These are phyloP conservation scores for Drosophila lini DNA, from an alignment of 1,140 invertebrate genomes.

Conservation along the genomic window DNA sequence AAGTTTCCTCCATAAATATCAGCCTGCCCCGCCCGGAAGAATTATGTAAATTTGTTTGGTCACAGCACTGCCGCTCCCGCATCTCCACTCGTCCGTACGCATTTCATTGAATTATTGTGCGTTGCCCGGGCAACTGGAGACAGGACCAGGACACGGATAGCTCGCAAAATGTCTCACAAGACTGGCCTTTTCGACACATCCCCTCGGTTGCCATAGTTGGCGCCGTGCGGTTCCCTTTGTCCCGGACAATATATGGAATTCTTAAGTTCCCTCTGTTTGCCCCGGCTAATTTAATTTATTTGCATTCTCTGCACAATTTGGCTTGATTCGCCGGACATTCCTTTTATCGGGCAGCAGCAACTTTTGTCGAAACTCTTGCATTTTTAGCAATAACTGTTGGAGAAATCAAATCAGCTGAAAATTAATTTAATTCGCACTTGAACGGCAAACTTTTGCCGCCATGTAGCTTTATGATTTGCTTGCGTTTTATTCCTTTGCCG, in stretches of 20 bases:
- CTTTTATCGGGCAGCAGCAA: slow-evolving; percentile 7
- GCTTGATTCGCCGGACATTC: slow-evolving; percentile 30
- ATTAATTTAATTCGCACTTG: slow-evolving; percentile 81
- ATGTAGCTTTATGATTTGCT: slow-evolving; percentile 75
- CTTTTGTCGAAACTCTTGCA: slow-evolving; percentile 50
- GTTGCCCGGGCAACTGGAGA: slow-evolving; percentile 37
- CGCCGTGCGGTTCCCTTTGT: slow-evolving; percentile 29
- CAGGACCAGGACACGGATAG: background rate
- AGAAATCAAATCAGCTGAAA: slow-evolving; percentile 79
- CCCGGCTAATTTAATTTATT: slow-evolving; percentile 47
- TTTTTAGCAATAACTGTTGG: slow-evolving; percentile 58
- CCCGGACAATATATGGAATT: slow-evolving; percentile 32
- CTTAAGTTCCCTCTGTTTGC: slow-evolving; percentile 14
- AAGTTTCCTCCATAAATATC: slow-evolving; percentile 77
- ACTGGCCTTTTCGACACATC: slow-evolving; percentile 28
- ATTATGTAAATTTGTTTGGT: slow-evolving; percentile 79
- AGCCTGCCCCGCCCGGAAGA: slow-evolving; percentile 51
- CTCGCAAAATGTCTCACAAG: background rate
- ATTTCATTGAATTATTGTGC: slow-evolving; percentile 62
- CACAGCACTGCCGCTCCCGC: slow-evolving; percentile 33
- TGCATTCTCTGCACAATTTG: slow-evolving; percentile 36
- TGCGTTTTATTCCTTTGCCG: slow-evolving; percentile 31
- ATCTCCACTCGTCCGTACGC: slow-evolving; percentile 21
- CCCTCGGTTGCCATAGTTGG: slow-evolving; percentile 36
- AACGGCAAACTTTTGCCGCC: slow-evolving; percentile 60